phyloP scores from a whole-genome alignment of 2,888 invertebrate genomes.

The Buathra laborator region DNA sequence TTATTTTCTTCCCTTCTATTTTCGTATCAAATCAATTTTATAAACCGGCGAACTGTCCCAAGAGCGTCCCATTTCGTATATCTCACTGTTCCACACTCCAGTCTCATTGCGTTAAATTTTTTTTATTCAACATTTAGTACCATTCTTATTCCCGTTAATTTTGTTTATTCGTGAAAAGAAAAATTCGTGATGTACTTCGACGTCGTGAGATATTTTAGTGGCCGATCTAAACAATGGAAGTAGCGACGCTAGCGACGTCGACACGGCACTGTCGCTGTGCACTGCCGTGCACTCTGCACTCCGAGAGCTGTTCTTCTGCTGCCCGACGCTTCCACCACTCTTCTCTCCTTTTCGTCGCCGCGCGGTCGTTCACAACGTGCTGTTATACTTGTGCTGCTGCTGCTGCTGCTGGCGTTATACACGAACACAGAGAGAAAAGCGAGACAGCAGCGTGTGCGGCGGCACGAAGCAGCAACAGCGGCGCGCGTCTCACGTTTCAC shows the following conservation, averaged over 20 bases:
- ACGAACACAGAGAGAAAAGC: neutral
- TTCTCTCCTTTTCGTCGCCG: conserved; percentile 22
- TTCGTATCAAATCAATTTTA: neutral
- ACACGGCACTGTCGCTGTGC: conserved; percentile 62
- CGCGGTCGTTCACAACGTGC: conserved; percentile 37
- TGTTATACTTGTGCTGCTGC: neutral
- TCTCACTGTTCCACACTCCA: neutral
- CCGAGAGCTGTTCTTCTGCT: conserved; percentile 45
- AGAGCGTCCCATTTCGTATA: too few relatives aligned
- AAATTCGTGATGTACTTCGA: neutral
- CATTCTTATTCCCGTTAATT: neutral
- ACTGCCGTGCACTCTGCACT: conserved; percentile 61
- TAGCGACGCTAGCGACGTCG: conserved; percentile 62
- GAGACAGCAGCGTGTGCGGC: conserved; percentile 70
- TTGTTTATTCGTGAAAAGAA: neutral
- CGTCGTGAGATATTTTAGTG: neutral
- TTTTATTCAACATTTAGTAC: neutral
- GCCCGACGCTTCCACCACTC: neutral
- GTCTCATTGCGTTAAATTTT: neutral
- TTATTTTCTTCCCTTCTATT: neutral
- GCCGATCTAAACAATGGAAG: conserved; percentile 47
- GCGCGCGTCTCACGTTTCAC: conserved; percentile 76
- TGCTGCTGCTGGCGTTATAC: neutral
- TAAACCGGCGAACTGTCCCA: too few relatives aligned
- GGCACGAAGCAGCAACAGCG: conserved; percentile 51